Percentiles rank a stretch among this genome's conserved stretches.
Conservation (phyloP, 2,888 invertebrate genomes). For the Anodontia alba region DNA sequence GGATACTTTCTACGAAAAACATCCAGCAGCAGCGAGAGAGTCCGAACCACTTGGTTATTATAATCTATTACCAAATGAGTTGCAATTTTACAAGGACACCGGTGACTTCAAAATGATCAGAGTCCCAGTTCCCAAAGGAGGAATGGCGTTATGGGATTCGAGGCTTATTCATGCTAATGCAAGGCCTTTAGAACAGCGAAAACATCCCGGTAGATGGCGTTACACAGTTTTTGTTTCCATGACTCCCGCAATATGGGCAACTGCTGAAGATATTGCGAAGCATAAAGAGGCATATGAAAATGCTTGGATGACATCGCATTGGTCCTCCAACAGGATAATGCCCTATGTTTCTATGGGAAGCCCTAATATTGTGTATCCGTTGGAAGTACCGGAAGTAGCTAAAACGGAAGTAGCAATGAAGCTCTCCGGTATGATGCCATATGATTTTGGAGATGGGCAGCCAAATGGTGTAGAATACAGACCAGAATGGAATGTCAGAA, state of each 20-base stretch:
- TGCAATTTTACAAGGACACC: conserved; percentile 63
- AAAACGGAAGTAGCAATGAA: background rate
- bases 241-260: conserved; percentile 79
- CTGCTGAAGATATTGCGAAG: conserved; percentile 60
- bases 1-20: conserved; percentile 56
- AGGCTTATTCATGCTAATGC: conserved; percentile 79
- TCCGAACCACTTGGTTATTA: conserved; percentile 22
- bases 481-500: background rate
- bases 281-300: conserved; percentile 69
- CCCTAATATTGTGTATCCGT: background rate
- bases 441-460: conserved; percentile 7
- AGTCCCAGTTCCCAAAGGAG: conserved; percentile 76
- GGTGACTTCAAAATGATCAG: conserved; percentile 63
- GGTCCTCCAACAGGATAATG: conserved; percentile 62
- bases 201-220: conserved; percentile 74
- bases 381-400: conserved; percentile 2
- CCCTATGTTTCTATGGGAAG: background rate
- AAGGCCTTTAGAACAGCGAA: conserved; percentile 60
- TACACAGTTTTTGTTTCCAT: conserved; percentile 76
- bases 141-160: conserved; percentile 81
- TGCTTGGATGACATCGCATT: conserved; percentile 69
- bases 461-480: conserved; percentile 8
- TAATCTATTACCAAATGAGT: conserved; percentile 47
- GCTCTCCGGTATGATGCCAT: background rate
- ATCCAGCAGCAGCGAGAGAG: background rate